Evolutionary conservation across 2,113 vertebrate genomes (phyloP).

Genomic region (Rallus limicola): DNA sequence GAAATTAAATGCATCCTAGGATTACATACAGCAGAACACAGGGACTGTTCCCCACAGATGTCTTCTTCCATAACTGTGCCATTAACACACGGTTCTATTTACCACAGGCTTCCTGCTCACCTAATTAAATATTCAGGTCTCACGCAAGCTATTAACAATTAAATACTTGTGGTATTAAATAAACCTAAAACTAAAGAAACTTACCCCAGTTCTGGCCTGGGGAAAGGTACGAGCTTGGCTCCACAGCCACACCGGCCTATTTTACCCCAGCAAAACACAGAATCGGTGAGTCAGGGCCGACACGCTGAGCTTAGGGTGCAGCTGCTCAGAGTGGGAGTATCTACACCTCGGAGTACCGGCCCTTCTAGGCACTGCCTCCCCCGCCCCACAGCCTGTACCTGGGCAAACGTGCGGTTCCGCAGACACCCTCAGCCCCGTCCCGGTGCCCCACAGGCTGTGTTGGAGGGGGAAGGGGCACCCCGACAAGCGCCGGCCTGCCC

Average conservation of each 20-base stretch:
- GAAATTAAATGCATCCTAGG: neutral
- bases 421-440: neutral
- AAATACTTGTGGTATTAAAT: neutral
- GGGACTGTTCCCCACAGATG: accelerated
- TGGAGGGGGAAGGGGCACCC: neutral
- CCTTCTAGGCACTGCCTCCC: neutral
- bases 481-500: neutral
- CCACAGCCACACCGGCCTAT: accelerated
- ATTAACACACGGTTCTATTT: neutral
- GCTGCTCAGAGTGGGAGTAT: accelerated
- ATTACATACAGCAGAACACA: neutral
- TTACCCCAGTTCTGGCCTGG: neutral
- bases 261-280: neutral
- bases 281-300: neutral
- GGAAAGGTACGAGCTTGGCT: neutral
- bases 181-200: neutral
- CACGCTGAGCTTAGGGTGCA: accelerated
- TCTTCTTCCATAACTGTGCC: accelerated
- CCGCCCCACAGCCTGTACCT: accelerated
- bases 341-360: accelerated
- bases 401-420: neutral
- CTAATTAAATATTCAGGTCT: neutral
- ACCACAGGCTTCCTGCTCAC: neutral
- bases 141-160: neutral
- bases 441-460: neutral